Evolutionary conservation across 2,113 vertebrate species (phyloP).

Genomic region (Apaloderma vittatum): DNA sequence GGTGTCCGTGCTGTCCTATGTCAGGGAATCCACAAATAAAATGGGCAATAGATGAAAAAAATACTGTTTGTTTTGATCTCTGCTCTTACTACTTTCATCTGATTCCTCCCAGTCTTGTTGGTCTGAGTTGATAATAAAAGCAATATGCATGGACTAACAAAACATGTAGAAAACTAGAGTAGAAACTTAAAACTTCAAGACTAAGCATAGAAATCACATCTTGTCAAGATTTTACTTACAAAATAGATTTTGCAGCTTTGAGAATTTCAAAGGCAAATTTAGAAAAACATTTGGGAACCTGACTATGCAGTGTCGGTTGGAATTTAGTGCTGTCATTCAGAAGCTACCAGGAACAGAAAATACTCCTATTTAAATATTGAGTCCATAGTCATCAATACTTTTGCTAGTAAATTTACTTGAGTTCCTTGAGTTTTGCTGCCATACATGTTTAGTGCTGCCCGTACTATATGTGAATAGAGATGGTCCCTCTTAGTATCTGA

Average conservation of each 20-base stretch:
- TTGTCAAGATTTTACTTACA: slow-evolving; percentile 14
- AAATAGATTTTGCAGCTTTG: background rate
- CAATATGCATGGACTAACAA: background rate
- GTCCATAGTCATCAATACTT: background rate
- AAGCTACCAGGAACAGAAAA: background rate
- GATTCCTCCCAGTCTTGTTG: background rate
- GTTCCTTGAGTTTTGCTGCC: background rate
- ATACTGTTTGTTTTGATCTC: background rate
- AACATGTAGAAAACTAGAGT: background rate
- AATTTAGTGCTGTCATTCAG: background rate
- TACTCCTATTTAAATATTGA: background rate
- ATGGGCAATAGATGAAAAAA: background rate
- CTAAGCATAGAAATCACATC: background rate
- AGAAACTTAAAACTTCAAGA: slow-evolving; percentile 12
- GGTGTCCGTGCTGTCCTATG: background rate
- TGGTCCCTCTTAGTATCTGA: background rate
- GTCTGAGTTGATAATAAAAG: background rate
- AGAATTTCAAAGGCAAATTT: background rate
- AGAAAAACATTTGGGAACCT: background rate
- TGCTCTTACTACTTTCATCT: background rate
- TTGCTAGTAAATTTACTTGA: background rate
- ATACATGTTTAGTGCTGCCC: background rate
- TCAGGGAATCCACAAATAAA: background rate
- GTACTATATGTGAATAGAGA: background rate
- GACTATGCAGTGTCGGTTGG: background rate